Percentiles rank a stretch among this genome's conserved stretches.
Conservation (phyloP, 2,113 vertebrate genomes). For the Hippoglossus stenolepis region DNA sequence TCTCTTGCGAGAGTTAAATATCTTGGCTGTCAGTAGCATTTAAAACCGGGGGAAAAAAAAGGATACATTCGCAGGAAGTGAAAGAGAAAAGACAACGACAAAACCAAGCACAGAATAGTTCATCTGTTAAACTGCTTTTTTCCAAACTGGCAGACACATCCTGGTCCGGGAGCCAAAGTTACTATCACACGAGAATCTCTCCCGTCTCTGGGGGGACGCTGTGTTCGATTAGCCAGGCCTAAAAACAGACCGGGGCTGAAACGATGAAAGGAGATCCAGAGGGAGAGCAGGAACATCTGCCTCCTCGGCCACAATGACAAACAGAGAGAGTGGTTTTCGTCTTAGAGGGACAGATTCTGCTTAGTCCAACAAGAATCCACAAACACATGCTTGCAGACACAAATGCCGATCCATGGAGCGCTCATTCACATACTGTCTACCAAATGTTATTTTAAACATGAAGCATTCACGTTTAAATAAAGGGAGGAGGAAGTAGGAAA, state of each 20-base stretch:
- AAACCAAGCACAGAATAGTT: slow-evolving; percentile 28
- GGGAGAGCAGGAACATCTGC: slow-evolving; percentile 65
- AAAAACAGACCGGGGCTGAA: slow-evolving; percentile 72
- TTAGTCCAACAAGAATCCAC: slow-evolving; percentile 47
- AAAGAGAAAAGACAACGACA: slow-evolving; percentile 35
- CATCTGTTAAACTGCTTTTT: slow-evolving; percentile 55
- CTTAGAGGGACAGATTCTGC: slow-evolving; percentile 28
- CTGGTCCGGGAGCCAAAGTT: slow-evolving; percentile 59
- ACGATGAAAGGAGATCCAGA: slow-evolving; percentile 69
- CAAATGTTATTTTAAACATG: slow-evolving; percentile 24
- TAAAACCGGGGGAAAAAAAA: slow-evolving; percentile 6
- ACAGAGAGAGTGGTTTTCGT: slow-evolving; percentile 45
- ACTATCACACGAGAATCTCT: slow-evolving; percentile 71
- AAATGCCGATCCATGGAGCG: slow-evolving; percentile 11
- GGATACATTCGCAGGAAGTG: slow-evolving; percentile 6
- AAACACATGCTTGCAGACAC: slow-evolving; percentile 53
- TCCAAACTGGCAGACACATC: slow-evolving; percentile 49
- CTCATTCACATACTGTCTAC: slow-evolving; percentile 7
- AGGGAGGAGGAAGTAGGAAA: not conserved
- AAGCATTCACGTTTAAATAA: slow-evolving; percentile 2
- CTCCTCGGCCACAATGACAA: slow-evolving; percentile 65
- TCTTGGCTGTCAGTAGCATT: not conserved
- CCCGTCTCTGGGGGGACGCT: slow-evolving; percentile 47
- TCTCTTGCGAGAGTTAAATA: not conserved
- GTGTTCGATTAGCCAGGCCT: slow-evolving; percentile 67